Percentiles rank a stretch among this genome's conserved stretches.
Conservation (phyloP, 2,113 vertebrate species). For the Ciconia maguari region DNA sequence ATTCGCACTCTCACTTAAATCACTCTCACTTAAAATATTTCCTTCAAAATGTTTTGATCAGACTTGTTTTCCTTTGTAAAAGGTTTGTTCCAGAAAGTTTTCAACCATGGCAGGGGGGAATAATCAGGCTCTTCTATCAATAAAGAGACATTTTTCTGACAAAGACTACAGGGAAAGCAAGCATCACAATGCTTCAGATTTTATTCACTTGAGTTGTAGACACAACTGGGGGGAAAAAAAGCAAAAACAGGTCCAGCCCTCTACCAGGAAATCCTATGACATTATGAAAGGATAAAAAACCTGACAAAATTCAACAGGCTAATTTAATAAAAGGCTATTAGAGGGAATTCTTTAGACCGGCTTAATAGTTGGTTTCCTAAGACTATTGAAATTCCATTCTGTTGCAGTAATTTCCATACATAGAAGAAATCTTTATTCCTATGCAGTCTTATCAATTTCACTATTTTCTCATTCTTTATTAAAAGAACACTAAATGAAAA, state of each 20-base stretch:
- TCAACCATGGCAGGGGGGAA: not conserved
- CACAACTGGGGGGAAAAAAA: not conserved
- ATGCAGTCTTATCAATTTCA: not conserved
- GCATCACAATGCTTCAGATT: not conserved
- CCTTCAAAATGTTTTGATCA: not conserved
- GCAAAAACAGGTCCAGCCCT: not conserved
- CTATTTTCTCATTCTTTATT: slow-evolving; percentile 14
- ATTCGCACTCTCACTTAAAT: not conserved
- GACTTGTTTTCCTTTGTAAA: not conserved
- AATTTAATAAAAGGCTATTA: slow-evolving; percentile 7
- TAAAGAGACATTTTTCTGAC: not conserved
- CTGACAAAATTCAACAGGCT: not conserved
- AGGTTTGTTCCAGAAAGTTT: not conserved
- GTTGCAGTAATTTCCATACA: slow-evolving; percentile 17
- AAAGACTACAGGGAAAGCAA: not conserved
- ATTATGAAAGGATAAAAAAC: not conserved
- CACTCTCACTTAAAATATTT: not conserved
- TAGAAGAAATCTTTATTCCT: not conserved
- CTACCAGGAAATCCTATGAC: not conserved
- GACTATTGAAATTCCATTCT: slow-evolving; percentile 15
- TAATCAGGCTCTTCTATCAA: not conserved
- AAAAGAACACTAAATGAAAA: slow-evolving; percentile 15
- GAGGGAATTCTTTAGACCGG: not conserved
- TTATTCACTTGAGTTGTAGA: not conserved
- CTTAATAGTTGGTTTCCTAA: not conserved